Evolutionary conservation across 1,140 invertebrate species (phyloP).

Genomic region (Phenacoccus solenopsis): DNA sequence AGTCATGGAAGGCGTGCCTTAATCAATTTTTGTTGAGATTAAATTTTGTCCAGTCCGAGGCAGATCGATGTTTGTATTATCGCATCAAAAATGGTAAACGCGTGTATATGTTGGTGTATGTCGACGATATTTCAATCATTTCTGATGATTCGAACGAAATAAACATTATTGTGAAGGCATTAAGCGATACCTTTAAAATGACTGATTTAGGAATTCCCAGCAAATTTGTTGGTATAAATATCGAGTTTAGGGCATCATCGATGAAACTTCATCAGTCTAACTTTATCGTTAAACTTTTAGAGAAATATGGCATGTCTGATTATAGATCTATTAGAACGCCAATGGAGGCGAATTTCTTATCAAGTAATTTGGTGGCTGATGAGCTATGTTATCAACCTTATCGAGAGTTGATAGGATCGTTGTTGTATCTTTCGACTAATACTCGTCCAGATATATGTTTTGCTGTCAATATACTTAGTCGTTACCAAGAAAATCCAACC

Average conservation of each 20-base stretch:
- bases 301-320: not conserved
- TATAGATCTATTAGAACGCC: not conserved
- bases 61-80: not conserved
- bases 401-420: not conserved
- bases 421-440: slow-evolving; percentile 1
- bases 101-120: not conserved
- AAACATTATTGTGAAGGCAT: not conserved
- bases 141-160: not conserved
- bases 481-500: not conserved
- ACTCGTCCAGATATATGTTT: slow-evolving; percentile 9
- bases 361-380: not conserved
- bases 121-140: not conserved
- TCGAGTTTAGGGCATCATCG: not conserved
- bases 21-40: not conserved
- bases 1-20: not conserved
- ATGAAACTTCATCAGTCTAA: not conserved
- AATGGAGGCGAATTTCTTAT: not conserved
- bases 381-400: not conserved
- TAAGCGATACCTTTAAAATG: not conserved
- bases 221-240: not conserved
- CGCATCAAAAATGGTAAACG: not conserved
- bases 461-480: slow-evolving; percentile 5
- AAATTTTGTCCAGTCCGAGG: not conserved
- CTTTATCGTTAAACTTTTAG: not conserved
- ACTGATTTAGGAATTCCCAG: not conserved